Base-by-base conservation (phyloP, 2,113 vertebrate species). In the Archilochus colubris region DNA sequence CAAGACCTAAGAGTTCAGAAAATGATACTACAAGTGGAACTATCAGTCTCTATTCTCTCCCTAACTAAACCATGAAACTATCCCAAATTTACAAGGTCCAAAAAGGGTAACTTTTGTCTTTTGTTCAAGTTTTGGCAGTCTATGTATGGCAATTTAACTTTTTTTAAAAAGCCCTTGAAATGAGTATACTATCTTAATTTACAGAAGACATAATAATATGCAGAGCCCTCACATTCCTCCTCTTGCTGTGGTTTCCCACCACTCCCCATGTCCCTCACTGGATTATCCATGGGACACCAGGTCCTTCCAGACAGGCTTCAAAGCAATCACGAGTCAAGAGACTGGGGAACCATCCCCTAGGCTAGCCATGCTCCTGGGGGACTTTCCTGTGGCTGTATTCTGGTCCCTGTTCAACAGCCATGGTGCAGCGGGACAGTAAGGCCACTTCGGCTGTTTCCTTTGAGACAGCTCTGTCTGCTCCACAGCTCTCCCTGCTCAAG, bases 401-500 rank as follows among this genome's bases (percentile, higher is more conserved):
- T 58, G 4, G 6, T 8, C 15, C 53, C n/a, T 1, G 0, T 27
- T 54, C 38, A 61, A 44, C 19, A 28, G 63, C 63, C 0, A 0
- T 6, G 38, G 40, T 51, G 63, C 30, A 44, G 16, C 13, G 46
- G 78, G 21, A 68, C 21, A 17, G 6, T 7, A 48, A 82, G 33
- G 66, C 15, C 48, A 53, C 8, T 53, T 62, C 50, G 70, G 36
- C 50, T 33, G 36, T 55, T 73, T 28, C 43, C 46, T 53, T 24
- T 57, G n/a, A 27, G 27, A 25, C 58, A 64, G 23, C 11, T 40
- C 53, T 27, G 12, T 21, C 48, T 50, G 50, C 44, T 24, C 38
- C 43, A 31, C 55, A 70, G 53, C 7, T 69, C 38, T 40, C 51
- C 28, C 14, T 1, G 1, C 36, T 31, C 1, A 0, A 54, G 18